Base-by-base conservation (phyloP, 2,113 vertebrate genomes). In the Archocentrus centrarchus region DNA sequence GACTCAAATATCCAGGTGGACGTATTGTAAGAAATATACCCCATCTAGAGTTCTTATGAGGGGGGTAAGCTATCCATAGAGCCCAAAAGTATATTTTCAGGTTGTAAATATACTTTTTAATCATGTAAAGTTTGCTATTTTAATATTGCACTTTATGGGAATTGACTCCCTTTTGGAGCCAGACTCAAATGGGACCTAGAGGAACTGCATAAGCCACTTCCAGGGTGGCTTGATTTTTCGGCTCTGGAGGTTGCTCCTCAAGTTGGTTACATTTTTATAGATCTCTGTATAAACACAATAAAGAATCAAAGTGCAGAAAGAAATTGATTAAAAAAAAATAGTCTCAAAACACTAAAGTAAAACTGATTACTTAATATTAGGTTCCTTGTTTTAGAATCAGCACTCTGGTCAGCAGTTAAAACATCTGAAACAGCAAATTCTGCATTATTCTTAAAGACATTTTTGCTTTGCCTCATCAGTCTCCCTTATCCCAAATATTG, bases 271-370 rank as follows among this genome's bases (percentile, higher is more conserved):
- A 27, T 27, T 27, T 68, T 47, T 47, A 27, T 17, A 30, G 47
- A 70, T 50, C 10, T 2, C 24, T 30, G 15, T 30, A 17, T 32
- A 32, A 53, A 32, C 10, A 53, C 9, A 20, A 20, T 11, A 73
- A 73, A 53, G 0, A 0, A 50, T 32, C 44, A 73, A 18, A 20
- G 7, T 53, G 6, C 10, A 3, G 11, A 13, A 70, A 6, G 4
- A 70, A 50, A 70, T 24, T 0, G 2, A 63, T 9, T 39, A 8
- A 44, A 44, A 17, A 17, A 17, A 50, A 50, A 50, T 24, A 2
- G 6, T 10, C 64, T 70, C 8, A 70, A 70, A 50, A 30, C 15
- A 50, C 22, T 68, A 47, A 68, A 47, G 1, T 53, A 18, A 73
- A 73, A 73, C 17, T 32, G 55, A 58, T 2, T 58, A 32, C 13